These are phyloP conservation scores for Lerema accius DNA, from an alignment of 1,140 invertebrate species.

Conservation along the genomic window DNA sequence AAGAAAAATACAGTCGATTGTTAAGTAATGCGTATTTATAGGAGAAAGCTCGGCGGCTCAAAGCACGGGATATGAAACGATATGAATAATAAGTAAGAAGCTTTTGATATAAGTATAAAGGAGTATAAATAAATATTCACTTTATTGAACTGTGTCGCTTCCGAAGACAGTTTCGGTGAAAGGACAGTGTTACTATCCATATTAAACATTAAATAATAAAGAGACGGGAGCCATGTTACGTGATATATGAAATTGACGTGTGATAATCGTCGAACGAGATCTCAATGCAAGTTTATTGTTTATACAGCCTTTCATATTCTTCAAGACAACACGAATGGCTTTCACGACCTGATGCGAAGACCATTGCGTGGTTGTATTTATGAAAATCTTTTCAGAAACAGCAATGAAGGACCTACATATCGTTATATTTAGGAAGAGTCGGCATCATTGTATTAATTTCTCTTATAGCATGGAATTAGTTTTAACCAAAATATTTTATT, in stretches of 20 bases:
- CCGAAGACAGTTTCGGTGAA: slow-evolving; percentile 24
- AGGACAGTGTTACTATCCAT: too few species aligned
- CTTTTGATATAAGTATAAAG: slow-evolving; percentile 31
- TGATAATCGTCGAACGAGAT: slow-evolving; percentile 17
- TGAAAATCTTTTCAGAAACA: too few species aligned
- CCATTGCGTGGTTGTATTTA: too few species aligned
- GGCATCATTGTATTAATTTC: too few species aligned
- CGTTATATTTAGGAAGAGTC: too few species aligned
- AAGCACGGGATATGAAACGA: slow-evolving; percentile 34
- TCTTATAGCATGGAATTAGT: too few species aligned
- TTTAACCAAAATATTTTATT: too few species aligned
- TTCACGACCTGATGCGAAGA: too few species aligned
- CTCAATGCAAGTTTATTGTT: slow-evolving; percentile 13
- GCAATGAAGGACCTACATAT: too few species aligned
- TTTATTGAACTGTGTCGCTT: slow-evolving; percentile 34
- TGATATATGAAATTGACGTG: slow-evolving; percentile 21
- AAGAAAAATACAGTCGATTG: slow-evolving; percentile 9
- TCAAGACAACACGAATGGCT: slow-evolving; percentile 7
- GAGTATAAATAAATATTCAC: slow-evolving; percentile 22
- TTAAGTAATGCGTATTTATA: slow-evolving; percentile 51
- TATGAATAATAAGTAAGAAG: slow-evolving; percentile 34
- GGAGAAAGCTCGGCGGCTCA: too few species aligned
- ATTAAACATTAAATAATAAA: slow-evolving; percentile 26
- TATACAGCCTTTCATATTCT: slow-evolving; percentile 11
- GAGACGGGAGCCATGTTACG: slow-evolving; percentile 21